Evolutionary conservation across 2,797 vertebrate species (phyloP).

Genomic region (Morelia viridis): DNA sequence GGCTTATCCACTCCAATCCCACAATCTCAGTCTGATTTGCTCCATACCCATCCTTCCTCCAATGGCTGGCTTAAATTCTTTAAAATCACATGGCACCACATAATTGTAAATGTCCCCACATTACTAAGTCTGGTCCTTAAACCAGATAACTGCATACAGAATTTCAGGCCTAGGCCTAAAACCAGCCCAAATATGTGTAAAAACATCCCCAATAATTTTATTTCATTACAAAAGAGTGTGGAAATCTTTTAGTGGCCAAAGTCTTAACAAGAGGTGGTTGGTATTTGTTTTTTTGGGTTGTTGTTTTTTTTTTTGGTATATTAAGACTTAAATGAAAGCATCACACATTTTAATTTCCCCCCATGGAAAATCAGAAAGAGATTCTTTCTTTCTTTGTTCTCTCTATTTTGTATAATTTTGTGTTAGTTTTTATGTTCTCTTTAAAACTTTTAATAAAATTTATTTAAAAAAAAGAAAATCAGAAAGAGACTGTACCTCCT

Average conservation of each 20-base stretch:
- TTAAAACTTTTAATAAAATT: no score
- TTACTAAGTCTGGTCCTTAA: not conserved
- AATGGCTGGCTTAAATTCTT: not conserved
- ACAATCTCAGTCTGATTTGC: no score
- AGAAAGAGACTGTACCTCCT: not conserved
- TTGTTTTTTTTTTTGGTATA: no score
- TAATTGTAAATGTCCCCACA: not conserved
- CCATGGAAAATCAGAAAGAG: not conserved
- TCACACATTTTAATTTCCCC: not conserved
- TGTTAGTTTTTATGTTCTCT: no score
- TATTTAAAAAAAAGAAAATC: no score
- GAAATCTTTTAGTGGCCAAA: not conserved
- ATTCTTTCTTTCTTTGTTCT: not conserved
- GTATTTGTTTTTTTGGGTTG: not conserved
- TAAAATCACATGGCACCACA: not conserved
- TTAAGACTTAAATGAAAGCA: not conserved
- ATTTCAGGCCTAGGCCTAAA: not conserved
- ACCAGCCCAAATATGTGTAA: not conserved
- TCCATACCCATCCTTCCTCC: not conserved
- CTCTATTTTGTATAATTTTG: no score
- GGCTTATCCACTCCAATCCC: not conserved
- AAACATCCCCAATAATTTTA: not conserved
- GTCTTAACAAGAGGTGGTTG: not conserved
- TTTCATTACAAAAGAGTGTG: not conserved
- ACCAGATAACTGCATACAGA: not conserved